Percentiles rank a stretch among this genome's conserved stretches.
Conservation (phyloP, 2,113 vertebrate genomes). For the Otis tarda region DNA sequence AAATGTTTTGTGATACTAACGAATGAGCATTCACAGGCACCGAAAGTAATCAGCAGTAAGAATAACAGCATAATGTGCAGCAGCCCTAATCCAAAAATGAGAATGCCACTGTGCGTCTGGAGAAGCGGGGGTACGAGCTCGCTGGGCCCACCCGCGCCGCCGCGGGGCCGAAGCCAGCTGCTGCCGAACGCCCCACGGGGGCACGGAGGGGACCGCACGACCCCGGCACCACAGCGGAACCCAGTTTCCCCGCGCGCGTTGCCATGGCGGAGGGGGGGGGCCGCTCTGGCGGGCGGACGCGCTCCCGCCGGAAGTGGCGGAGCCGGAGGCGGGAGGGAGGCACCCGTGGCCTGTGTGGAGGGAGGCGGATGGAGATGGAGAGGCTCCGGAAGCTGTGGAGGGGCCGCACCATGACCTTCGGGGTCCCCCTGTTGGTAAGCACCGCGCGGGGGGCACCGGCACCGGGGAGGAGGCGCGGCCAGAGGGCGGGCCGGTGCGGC, state of each 20-base stretch:
- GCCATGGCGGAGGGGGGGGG: background rate
- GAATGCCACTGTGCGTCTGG: background rate
- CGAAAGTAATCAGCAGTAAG: background rate
- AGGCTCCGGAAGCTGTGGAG: conserved; percentile 18
- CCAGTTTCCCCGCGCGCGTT: rapidly evolving
- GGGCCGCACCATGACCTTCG: conserved; percentile 81
- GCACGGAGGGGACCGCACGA: too few species aligned
- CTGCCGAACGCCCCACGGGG: too few species aligned
- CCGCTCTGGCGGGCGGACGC: background rate
- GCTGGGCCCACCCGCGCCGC: too few species aligned
- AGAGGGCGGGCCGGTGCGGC: background rate
- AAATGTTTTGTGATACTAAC: background rate
- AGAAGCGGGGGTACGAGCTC: too few species aligned
- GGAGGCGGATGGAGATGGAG: background rate
- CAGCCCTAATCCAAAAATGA: background rate
- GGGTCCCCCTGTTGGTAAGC: conserved; percentile 89
- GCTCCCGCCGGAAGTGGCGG: background rate
- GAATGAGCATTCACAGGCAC: background rate
- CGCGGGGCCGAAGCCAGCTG: too few species aligned
- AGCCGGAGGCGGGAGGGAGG: background rate
- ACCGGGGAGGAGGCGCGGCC: too few species aligned
- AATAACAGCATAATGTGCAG: background rate
- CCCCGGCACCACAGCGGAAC: background rate
- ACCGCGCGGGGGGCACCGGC: background rate
- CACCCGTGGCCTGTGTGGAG: background rate